Percentiles rank a stretch among this genome's conserved stretches.
Evolutionary conservation across 2,797 vertebrate genomes (phyloP).

Genomic region (Acrocephalus scirpaceus): DNA sequence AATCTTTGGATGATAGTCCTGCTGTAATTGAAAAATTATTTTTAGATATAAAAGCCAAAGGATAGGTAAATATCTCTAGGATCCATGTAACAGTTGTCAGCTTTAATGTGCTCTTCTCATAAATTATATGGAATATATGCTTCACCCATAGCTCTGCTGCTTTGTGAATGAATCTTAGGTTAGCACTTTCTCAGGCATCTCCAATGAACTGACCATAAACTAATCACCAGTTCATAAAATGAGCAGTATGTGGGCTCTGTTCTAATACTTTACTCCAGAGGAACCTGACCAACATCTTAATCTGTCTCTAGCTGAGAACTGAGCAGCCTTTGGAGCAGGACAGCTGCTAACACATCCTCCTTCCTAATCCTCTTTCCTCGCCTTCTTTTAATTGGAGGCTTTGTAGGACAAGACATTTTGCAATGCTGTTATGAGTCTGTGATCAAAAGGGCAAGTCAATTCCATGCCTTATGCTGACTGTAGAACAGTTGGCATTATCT

Average conservation of each 20-base stretch:
- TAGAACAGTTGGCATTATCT: not conserved
- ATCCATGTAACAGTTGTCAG: not conserved
- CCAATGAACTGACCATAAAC: not conserved
- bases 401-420: not conserved
- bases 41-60: not conserved
- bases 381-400: not conserved
- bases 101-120: not conserved
- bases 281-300: not conserved
- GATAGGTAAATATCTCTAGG: not conserved
- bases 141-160: not conserved
- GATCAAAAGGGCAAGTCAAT: not conserved
- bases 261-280: not conserved
- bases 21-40: slow-evolving; percentile 42
- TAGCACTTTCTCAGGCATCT: not conserved
- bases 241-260: not conserved
- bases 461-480: not conserved
- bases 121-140: not conserved
- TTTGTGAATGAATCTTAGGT: not conserved
- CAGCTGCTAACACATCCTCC: not conserved
- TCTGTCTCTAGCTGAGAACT: not conserved
- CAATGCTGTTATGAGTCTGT: not conserved
- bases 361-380: not conserved
- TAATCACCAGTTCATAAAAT: not conserved
- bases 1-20: slow-evolving; percentile 76
- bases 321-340: not conserved